Conservation (phyloP, 1,140 invertebrate species). For the Aphis craccivora region DNA sequence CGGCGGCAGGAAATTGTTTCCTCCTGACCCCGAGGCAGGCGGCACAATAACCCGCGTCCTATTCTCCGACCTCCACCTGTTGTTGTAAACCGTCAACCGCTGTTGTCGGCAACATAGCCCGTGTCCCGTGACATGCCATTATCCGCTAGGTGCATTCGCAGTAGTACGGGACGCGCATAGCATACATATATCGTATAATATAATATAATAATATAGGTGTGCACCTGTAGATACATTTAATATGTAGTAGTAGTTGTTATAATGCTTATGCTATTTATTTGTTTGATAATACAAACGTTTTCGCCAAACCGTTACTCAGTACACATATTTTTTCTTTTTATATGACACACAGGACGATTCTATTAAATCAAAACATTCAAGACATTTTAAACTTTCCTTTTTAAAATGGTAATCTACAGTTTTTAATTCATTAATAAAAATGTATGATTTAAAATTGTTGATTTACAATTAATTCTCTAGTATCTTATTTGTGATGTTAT, state of each 20-base stretch:
- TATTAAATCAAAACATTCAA: background rate
- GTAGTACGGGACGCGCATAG: background rate
- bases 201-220: background rate
- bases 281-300: background rate
- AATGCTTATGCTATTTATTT: background rate
- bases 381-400: background rate
- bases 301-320: background rate
- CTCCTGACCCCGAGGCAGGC: conserved; percentile 21
- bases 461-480: background rate
- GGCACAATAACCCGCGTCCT: conserved; percentile 9
- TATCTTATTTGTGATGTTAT: background rate
- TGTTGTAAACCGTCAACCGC: background rate
- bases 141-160: background rate
- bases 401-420: background rate
- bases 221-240: background rate
- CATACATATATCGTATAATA: background rate
- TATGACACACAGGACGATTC: background rate
- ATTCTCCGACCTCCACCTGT: conserved; percentile 22
- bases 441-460: background rate
- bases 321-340: background rate
- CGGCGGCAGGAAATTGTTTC: conserved; percentile 31
- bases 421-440: background rate
- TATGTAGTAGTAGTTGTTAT: background rate
- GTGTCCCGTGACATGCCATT: conserved; percentile 27
- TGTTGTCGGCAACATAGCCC: background rate